Evolutionary conservation across 2,888 invertebrate species (phyloP).

Genomic region (Nymphalis urticae): DNA sequence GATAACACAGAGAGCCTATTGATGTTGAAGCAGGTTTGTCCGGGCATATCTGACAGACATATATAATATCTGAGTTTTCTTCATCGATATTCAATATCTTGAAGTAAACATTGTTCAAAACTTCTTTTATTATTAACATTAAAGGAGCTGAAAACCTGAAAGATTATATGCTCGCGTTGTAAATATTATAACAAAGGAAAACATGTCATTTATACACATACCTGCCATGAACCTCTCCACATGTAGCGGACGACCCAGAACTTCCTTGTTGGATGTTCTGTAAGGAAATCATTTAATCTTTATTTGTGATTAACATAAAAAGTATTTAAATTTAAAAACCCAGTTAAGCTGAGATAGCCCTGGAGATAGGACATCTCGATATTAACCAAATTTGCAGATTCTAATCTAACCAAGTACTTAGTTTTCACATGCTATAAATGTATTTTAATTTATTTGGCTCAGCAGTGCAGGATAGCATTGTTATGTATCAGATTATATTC

Average conservation of each 20-base stretch:
- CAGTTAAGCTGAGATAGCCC: no score
- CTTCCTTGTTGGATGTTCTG: neutral
- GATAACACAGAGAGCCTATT: constrained; percentile 48
- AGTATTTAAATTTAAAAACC: no score
- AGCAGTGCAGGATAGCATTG: no score
- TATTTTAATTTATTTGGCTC: no score
- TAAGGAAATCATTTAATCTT: neutral
- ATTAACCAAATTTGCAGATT: no score
- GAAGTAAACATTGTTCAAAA: constrained; percentile 50
- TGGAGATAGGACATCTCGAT: no score
- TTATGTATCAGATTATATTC: no score
- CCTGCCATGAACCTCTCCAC: neutral
- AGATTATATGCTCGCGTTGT: constrained; percentile 41
- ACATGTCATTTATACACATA: neutral
- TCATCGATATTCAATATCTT: constrained; percentile 47
- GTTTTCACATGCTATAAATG: no score
- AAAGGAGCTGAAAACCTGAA: constrained; percentile 52
- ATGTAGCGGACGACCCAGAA: neutral
- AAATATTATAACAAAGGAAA: neutral
- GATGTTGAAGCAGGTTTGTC: constrained; percentile 42
- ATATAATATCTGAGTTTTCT: constrained; percentile 48
- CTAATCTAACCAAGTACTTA: no score
- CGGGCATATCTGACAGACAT: constrained; percentile 61
- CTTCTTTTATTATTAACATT: constrained; percentile 46
- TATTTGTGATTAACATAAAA: neutral